Evolutionary conservation across 2,797 vertebrate genomes (phyloP), one percentile per base, ranked within the genome.

Genomic region (Darevskia mixta): DNA sequence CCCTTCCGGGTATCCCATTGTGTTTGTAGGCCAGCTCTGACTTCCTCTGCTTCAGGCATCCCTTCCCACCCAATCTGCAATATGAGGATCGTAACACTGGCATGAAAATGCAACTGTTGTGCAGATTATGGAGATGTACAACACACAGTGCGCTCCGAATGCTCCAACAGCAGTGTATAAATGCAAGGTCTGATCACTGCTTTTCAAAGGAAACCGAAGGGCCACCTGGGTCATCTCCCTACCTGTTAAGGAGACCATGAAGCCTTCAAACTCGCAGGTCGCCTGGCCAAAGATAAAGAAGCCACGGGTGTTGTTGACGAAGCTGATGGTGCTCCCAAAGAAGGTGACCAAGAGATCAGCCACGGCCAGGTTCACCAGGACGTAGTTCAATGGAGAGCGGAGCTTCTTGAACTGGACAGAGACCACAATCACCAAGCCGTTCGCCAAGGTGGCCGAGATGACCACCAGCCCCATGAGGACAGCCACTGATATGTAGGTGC

Each of bases 241-340:
- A 96, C 96, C 96, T 61, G 96, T 96, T 73, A 97, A 85, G 41
- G 96, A 95, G 41, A 97, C 95, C 95, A 96, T 93, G 95, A 96
- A 97, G 85, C 96, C 96, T 92, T 97, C 96, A n/a, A 96, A 93
- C 90, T 94, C 29, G 0, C 96, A 95, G 55, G 94, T 8, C 0
- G 1, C 3, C 0, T 84, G 32, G 79, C 96, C 93, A 0, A 95
- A 76, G 0, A 89, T 41, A 0, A 96, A 96, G 91, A 95, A 96
- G 82, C 96, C 95, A 0, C 43, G 41, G 89, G 94, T 35, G 87
- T 96, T 97, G 93, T 95, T 97, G 92, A 94, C 90, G 73, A 96
- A 94, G 92, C 94, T 95, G 91, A 96, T 27, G 29, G 93, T 95
- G 92, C 95, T 96, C 83, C 96, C 96, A 0, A 95, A 95, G 45